Percentiles rank a stretch among this genome's conserved stretches.
Conservation (phyloP, 2,797 vertebrate species). For the Sarcoramphus papa region DNA sequence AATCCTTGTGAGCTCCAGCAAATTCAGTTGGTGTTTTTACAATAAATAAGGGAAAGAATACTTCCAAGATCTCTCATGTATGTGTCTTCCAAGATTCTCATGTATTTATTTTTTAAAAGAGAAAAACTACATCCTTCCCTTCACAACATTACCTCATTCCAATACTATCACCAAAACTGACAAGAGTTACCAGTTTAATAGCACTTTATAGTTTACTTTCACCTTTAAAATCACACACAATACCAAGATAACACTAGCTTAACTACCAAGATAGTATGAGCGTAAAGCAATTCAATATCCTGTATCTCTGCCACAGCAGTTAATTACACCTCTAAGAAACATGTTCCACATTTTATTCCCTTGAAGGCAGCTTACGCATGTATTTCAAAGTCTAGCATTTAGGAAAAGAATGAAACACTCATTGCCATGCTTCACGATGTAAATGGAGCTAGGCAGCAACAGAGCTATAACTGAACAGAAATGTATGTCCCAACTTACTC, state of each 20-base stretch:
- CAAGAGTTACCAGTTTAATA: background rate
- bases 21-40: background rate
- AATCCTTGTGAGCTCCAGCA: background rate
- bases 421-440: background rate
- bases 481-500: fast-evolving
- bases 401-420: background rate
- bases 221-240: background rate
- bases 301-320: background rate
- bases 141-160: background rate
- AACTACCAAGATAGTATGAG: background rate
- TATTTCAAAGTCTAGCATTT: background rate
- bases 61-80: background rate
- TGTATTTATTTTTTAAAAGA: background rate
- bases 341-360: background rate
- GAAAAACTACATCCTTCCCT: background rate
- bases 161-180: background rate
- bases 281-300: slow-evolving; percentile 7
- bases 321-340: background rate
- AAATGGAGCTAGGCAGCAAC: background rate
- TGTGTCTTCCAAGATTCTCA: background rate
- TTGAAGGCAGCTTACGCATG: background rate
- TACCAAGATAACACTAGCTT: slow-evolving; percentile 1
- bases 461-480: background rate
- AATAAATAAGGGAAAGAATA: background rate
- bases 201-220: background rate